Percentiles rank a stretch among this genome's conserved stretches.
Conservation (phyloP, 2,888 invertebrate species). For the Drosophila vallismaia region DNA sequence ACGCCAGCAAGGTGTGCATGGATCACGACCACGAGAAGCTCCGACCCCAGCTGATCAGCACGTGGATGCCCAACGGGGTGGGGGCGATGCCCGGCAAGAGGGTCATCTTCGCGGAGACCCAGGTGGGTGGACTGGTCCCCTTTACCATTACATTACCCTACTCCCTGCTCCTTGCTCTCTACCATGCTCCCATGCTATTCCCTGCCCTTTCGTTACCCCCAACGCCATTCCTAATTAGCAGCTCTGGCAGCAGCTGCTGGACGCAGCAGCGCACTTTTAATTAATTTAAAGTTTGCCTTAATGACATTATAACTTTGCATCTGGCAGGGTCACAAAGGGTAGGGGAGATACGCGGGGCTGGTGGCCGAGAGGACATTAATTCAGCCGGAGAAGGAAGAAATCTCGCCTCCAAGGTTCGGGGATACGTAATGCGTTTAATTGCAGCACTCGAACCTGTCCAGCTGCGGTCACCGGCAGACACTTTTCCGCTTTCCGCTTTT, state of each 20-base stretch:
- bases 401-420: conserved; percentile 7
- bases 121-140: conserved; percentile 85
- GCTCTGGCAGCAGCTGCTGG: conserved; percentile 70
- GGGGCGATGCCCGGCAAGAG: conserved; percentile 92
- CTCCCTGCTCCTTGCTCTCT: background rate
- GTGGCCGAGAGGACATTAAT: conserved; percentile 51
- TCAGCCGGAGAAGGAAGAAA: conserved; percentile 17
- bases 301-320: conserved; percentile 80
- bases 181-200: background rate
- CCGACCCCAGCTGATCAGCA: conserved; percentile 93
- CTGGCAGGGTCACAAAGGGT: conserved; percentile 9
- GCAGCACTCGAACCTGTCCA: conserved; percentile 61
- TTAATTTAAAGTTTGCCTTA: conserved; percentile 82
- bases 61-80: conserved; percentile 95
- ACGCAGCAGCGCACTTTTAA: conserved; percentile 74
- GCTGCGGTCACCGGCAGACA: conserved; percentile 52
- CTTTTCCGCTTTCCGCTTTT: conserved; percentile 6
- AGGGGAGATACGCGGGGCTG: background rate
- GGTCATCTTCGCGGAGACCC: conserved; percentile 95
- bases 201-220: conserved; percentile 9
- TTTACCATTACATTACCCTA: too few species aligned
- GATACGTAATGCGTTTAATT: conserved; percentile 65
- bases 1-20: conserved; percentile 88
- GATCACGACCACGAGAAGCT: conserved; percentile 94
- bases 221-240: conserved; percentile 74